phyloP scores from a whole-genome alignment of 1,140 invertebrate genomes.

The Cotesia glomerata region DNA sequence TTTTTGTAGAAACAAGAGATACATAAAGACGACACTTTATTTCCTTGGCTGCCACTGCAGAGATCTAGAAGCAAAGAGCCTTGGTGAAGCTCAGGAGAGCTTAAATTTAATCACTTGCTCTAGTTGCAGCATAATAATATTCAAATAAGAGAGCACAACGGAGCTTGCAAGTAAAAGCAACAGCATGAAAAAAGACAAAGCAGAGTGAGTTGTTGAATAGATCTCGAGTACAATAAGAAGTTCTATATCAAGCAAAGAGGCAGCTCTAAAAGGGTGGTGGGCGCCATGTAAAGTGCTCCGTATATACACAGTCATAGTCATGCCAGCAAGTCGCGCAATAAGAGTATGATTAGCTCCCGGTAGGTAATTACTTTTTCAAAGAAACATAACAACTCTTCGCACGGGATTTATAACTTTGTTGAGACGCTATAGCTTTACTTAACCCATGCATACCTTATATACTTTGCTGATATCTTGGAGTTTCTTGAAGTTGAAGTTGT shows the following conservation, averaged over 20 bases:
- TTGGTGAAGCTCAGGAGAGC: not conserved
- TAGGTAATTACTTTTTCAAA: constrained; percentile 42
- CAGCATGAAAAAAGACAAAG: not conserved
- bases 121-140: not conserved
- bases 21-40: constrained; percentile 14
- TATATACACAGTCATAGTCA: not conserved
- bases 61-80: too few relatives aligned
- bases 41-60: not conserved
- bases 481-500: not conserved
- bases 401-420: not conserved
- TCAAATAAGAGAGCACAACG: too few relatives aligned
- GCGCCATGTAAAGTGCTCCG: not conserved
- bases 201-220: not conserved
- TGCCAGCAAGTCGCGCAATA: not conserved
- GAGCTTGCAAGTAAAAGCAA: not conserved
- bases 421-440: not conserved
- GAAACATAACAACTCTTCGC: constrained; percentile 27
- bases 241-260: not conserved
- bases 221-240: not conserved
- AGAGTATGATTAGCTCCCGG: constrained; percentile 15
- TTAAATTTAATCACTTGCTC: not conserved
- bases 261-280: not conserved
- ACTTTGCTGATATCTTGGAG: not conserved
- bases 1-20: not conserved
- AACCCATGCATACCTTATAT: not conserved